Conservation (phyloP, 2,797 vertebrate species). For the Manis javanica region DNA sequence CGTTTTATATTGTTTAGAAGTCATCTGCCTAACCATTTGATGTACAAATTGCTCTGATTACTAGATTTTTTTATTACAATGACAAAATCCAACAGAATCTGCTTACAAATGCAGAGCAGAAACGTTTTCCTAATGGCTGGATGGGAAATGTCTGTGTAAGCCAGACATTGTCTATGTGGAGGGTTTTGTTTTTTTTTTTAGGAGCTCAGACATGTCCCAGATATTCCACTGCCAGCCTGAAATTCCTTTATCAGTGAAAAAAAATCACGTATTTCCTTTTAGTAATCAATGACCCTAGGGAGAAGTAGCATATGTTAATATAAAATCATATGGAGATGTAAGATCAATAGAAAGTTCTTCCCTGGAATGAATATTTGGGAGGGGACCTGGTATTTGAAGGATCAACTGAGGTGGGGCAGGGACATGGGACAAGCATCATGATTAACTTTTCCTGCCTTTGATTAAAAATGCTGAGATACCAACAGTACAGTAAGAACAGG, state of each 20-base stretch:
- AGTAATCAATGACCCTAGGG: neutral
- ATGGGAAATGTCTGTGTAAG: neutral
- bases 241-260: neutral
- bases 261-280: neutral
- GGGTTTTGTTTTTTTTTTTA: neutral
- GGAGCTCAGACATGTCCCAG: neutral
- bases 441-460: too few species aligned
- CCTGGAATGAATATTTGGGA: neutral
- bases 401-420: too few species aligned
- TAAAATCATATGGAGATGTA: neutral
- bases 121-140: neutral
- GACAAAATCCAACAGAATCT: neutral
- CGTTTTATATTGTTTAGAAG: neutral
- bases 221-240: neutral
- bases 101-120: neutral
- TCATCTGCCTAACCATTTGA: neutral
- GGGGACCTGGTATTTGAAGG: neutral
- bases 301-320: neutral
- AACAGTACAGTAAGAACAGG: too few species aligned
- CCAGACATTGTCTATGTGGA: neutral
- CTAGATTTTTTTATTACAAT: neutral
- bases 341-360: neutral
- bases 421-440: too few species aligned
- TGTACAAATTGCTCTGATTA: neutral
- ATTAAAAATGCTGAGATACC: too few species aligned